A percentile compares a stretch with the other conserved stretches of the same genome.
These are phyloP conservation scores for Sceloporus undulatus DNA, from an alignment of 2,113 vertebrate genomes.

Conservation along the genomic window DNA sequence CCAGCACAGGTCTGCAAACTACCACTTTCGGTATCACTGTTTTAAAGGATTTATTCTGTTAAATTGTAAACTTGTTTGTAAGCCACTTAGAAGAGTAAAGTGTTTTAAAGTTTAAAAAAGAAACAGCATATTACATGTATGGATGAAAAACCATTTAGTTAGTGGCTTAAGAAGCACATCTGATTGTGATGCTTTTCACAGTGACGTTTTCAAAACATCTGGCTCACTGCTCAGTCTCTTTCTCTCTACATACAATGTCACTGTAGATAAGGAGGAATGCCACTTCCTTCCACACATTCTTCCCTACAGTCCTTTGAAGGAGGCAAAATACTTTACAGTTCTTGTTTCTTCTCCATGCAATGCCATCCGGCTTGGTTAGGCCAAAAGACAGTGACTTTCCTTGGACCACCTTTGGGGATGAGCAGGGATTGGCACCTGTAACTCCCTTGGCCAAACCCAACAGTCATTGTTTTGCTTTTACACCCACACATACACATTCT, in stretches of 20 bases:
- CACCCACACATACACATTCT: not conserved
- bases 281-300: not conserved
- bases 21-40: too few species aligned
- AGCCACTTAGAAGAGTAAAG: too few species aligned
- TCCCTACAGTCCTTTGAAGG: not conserved
- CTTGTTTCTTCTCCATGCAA: not conserved
- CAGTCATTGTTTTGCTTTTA: not conserved
- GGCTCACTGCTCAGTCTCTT: not conserved
- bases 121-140: too few species aligned
- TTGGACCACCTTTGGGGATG: slow-evolving; percentile 28
- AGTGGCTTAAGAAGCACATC: too few species aligned
- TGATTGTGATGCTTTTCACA: not conserved
- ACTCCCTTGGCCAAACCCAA: not conserved
- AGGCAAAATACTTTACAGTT: not conserved
- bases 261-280: not conserved
- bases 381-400: not conserved
- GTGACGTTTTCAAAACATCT: not conserved
- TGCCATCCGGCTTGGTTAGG: not conserved
- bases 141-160: too few species aligned
- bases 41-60: too few species aligned
- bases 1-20: too few species aligned
- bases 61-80: too few species aligned
- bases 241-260: not conserved
- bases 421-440: not conserved
- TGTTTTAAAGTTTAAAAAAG: too few species aligned